phyloP scores from a whole-genome alignment of 2,888 invertebrate genomes.

The Carcina quercana region DNA sequence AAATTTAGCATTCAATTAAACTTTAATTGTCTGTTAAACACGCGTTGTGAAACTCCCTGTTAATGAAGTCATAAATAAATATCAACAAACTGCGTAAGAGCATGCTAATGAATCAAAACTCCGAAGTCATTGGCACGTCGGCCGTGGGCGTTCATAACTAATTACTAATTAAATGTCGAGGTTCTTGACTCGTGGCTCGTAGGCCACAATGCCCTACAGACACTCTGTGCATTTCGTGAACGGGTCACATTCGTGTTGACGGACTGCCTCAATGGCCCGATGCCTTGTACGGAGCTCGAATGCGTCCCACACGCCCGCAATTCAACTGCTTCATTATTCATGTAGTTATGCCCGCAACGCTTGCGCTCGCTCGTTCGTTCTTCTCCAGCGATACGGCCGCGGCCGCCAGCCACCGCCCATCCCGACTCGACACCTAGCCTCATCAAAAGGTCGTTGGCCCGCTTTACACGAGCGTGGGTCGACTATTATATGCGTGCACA shows the following conservation, averaged over 20 bases:
- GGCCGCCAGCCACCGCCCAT: conserved; percentile 26
- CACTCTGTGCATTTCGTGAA: conserved; percentile 24
- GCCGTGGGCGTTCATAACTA: conserved; percentile 60
- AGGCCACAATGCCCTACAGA: conserved; percentile 10
- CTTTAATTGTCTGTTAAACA: not conserved
- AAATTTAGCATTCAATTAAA: too few species aligned
- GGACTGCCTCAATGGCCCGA: conserved; percentile 13
- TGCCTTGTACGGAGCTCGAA: conserved; percentile 21
- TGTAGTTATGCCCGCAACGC: conserved; percentile 33
- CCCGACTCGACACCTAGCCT: conserved; percentile 37
- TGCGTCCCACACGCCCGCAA: conserved; percentile 27
- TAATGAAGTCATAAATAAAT: conserved; percentile 17
- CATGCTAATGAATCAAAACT: conserved; percentile 54
- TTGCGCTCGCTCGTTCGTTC: conserved; percentile 29
- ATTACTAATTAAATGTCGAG: conserved; percentile 62
- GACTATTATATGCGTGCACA: conserved; percentile 42
- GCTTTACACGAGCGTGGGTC: conserved; percentile 53
- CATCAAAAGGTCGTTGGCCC: conserved; percentile 55
- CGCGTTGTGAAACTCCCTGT: conserved; percentile 16
- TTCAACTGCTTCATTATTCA: conserved; percentile 31
- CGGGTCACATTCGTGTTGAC: conserved; percentile 27
- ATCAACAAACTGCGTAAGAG: conserved; percentile 29
- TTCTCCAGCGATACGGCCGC: conserved; percentile 22
- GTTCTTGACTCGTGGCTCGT: conserved; percentile 58
- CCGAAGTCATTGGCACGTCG: conserved; percentile 53